A percentile compares a stretch with the other conserved stretches of the same genome.
phyloP scores from a whole-genome alignment of 2,113 vertebrate genomes.

The Petrocephalus zakoni region DNA sequence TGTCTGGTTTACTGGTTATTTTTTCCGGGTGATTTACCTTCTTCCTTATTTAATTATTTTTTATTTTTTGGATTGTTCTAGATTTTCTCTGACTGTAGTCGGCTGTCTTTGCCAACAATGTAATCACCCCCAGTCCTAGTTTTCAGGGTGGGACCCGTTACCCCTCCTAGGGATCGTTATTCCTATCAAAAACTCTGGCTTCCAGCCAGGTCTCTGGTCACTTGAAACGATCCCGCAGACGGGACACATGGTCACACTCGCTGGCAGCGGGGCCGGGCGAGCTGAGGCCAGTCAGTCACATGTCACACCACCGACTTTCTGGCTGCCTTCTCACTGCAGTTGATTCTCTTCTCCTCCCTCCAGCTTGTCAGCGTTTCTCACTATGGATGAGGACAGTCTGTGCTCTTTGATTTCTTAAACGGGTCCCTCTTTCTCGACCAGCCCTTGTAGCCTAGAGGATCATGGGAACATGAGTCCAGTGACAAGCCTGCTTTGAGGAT shows the following conservation, averaged over 20 bases:
- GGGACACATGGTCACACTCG: neutral
- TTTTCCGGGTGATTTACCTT: neutral
- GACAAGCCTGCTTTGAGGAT: neutral
- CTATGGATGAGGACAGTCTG: neutral
- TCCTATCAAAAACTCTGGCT: neutral
- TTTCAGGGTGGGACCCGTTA: neutral
- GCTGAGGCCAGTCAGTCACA: neutral
- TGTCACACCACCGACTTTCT: neutral
- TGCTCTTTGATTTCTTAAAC: neutral
- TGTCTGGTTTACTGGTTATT: neutral
- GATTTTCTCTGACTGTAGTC: neutral
- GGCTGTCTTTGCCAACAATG: neutral
- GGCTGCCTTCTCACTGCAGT: neutral
- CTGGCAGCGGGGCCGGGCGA: neutral
- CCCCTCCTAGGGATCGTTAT: neutral
- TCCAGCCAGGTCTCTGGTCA: neutral
- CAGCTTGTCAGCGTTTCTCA: neutral
- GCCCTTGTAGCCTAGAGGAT: neutral
- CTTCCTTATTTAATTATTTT: neutral
- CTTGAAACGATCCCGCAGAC: neutral
- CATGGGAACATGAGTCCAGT: neutral
- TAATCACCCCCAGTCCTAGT: neutral
- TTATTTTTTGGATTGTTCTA: neutral
- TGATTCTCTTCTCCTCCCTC: neutral
- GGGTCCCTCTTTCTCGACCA: neutral